These are phyloP conservation scores for Oenanthe oenanthe DNA, from an alignment of 2,113 vertebrate species.

Conservation along the genomic window DNA sequence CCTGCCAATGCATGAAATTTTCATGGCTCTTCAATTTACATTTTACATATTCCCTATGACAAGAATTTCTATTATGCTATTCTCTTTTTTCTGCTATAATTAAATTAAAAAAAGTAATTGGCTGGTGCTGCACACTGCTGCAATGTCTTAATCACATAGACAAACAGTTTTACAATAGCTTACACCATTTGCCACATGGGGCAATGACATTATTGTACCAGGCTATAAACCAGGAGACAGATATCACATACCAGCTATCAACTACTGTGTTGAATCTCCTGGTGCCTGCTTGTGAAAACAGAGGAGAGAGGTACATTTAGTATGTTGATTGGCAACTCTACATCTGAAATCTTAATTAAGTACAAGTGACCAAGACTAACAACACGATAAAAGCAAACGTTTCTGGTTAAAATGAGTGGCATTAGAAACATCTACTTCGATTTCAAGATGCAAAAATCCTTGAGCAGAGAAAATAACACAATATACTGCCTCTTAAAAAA, in stretches of 20 bases:
- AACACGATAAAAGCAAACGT: conserved; percentile 16
- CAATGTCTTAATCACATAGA: conserved; percentile 87
- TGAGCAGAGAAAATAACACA: not conserved
- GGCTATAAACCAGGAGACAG: conserved; percentile 78
- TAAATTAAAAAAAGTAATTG: conserved; percentile 88
- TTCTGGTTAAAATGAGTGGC: conserved; percentile 30
- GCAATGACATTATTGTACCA: conserved; percentile 82
- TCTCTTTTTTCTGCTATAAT: conserved; percentile 83
- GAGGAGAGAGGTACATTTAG: conserved; percentile 53
- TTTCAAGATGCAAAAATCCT: not conserved
- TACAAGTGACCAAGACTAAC: conserved; percentile 56
- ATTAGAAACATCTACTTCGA: not conserved
- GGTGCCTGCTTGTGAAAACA: conserved; percentile 65
- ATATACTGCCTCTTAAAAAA: not conserved
- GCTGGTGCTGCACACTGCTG: conserved; percentile 81
- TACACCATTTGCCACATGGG: conserved; percentile 85
- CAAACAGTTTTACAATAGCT: conserved; percentile 86
- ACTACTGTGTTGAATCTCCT: conserved; percentile 61
- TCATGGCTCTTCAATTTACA: conserved; percentile 85
- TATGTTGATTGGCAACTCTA: conserved; percentile 60
- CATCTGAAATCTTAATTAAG: conserved; percentile 70
- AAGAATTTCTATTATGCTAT: conserved; percentile 84
- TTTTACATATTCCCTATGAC: conserved; percentile 84
- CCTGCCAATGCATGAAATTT: conserved; percentile 84
- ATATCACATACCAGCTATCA: conserved; percentile 75